These are phyloP conservation scores for Gymnarchus niloticus DNA, from an alignment of 2,113 vertebrate species.

Conservation along the genomic window DNA sequence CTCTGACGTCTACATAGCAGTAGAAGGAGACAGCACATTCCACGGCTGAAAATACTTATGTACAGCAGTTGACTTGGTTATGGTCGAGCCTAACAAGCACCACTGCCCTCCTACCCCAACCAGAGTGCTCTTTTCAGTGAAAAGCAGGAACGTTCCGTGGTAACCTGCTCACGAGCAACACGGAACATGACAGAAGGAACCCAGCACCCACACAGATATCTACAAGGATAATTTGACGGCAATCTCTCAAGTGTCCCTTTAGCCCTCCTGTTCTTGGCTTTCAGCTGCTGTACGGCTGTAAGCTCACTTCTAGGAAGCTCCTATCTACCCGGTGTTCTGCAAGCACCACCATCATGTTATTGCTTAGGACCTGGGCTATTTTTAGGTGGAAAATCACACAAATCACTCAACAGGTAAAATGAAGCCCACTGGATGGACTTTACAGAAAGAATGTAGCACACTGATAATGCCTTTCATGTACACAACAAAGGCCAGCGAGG, in stretches of 20 bases:
- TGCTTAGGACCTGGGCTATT: neutral
- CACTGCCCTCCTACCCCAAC: no score
- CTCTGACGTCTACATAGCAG: neutral
- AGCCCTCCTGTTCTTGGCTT: neutral
- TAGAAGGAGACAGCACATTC: neutral
- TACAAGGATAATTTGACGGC: neutral
- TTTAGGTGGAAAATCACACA: neutral
- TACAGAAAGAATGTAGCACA: neutral
- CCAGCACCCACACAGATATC: no score
- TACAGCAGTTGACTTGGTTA: no score
- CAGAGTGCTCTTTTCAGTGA: neutral
- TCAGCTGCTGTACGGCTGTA: neutral
- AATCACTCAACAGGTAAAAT: neutral
- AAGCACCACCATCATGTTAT: neutral
- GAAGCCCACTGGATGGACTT: neutral
- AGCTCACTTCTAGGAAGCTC: neutral
- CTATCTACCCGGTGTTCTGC: neutral
- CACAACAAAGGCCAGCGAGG: neutral
- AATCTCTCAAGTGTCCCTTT: neutral
- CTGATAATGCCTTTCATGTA: neutral
- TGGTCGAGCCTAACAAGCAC: no score
- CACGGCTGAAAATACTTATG: no score
- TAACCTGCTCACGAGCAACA: neutral
- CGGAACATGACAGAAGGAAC: no score
- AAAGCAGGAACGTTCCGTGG: neutral